A percentile compares a stretch with the other conserved stretches of the same genome.
Conservation (phyloP, 2,888 invertebrate species). For the Cremastinae sp. region DNA sequence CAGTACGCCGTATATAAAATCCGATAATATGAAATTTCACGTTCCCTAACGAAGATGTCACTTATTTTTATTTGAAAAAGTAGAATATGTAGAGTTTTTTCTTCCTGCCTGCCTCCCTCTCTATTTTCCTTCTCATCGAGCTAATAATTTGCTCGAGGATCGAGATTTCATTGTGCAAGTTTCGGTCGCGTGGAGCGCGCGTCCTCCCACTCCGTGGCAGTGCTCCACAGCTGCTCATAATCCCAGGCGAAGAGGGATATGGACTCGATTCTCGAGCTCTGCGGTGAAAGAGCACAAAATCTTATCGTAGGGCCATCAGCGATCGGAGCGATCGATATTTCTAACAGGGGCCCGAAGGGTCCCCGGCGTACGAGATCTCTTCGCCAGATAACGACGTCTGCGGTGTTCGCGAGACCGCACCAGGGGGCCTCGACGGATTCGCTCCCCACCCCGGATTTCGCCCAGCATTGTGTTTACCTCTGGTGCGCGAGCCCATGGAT, state of each 20-base stretch:
- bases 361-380: conserved; percentile 71
- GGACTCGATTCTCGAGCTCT: conserved; percentile 50
- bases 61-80: conserved; percentile 40
- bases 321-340: conserved; percentile 77
- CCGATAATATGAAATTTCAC: background rate
- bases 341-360: conserved; percentile 77
- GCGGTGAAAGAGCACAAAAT: conserved; percentile 65
- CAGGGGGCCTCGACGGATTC: conserved; percentile 69
- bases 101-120: conserved; percentile 3
- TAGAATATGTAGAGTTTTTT: conserved; percentile 20
- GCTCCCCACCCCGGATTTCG: conserved; percentile 8
- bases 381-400: conserved; percentile 73
- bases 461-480: conserved; percentile 68
- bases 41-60: conserved; percentile 55
- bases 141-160: background rate
- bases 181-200: background rate
- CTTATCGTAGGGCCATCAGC: conserved; percentile 77
- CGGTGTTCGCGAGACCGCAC: conserved; percentile 77
- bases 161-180: too few relatives aligned
- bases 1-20: too few relatives aligned
- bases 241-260: conserved; percentile 68
- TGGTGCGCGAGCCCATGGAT: conserved; percentile 60
- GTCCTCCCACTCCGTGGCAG: conserved; percentile 27
- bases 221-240: conserved; percentile 77
- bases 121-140: conserved; percentile 9